phyloP scores from a whole-genome alignment of 2,888 invertebrate species.

The Perithous albicinctus region DNA sequence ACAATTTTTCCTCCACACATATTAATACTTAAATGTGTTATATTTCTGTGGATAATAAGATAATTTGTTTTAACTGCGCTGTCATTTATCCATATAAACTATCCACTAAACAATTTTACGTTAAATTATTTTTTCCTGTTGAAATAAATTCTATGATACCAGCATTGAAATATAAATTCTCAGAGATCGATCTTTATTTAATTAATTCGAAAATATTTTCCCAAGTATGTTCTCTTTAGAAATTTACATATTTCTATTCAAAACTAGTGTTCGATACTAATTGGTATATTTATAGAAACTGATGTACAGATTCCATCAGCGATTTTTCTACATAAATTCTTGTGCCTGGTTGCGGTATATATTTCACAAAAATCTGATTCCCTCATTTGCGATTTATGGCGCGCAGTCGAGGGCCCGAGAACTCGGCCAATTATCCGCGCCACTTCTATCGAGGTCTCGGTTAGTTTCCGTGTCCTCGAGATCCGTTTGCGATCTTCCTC shows the following conservation, averaged over 20 bases:
- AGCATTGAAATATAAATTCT: no score
- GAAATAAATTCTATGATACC: no score
- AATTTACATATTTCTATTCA: no score
- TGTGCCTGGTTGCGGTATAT: neutral
- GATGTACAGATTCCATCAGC: neutral
- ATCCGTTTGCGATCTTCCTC: constrained; percentile 57
- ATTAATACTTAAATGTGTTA: neutral
- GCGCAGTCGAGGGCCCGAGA: constrained; percentile 27
- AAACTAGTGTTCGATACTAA: no score
- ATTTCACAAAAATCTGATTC: neutral
- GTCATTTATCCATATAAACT: no score
- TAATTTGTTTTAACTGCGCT: neutral
- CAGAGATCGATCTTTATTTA: no score
- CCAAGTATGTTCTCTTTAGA: no score
- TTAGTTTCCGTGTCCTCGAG: constrained; percentile 58
- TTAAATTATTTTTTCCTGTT: no score
- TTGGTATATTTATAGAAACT: neutral
- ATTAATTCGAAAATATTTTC: no score
- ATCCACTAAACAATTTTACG: no score
- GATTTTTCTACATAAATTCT: neutral
- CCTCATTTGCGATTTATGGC: neutral
- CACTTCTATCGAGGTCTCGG: constrained; percentile 58
- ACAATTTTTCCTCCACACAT: neutral
- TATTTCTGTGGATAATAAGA: neutral
- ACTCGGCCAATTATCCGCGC: constrained; percentile 58